Evolutionary conservation across 2,797 vertebrate genomes (phyloP).

Genomic region (Spea hammondii): DNA sequence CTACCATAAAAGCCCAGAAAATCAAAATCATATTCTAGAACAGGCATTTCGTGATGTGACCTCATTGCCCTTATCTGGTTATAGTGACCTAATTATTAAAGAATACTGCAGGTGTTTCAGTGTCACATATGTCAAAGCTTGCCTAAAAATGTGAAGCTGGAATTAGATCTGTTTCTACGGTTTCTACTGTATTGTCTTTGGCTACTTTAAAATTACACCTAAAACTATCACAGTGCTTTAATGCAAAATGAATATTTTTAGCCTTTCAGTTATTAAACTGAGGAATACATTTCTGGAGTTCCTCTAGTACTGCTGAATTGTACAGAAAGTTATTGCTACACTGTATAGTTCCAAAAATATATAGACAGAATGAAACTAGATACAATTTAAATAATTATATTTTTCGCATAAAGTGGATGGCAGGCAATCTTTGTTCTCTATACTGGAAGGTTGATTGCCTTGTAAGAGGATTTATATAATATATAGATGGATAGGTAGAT

Average conservation of each 20-base stretch:
- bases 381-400: constrained; percentile 38
- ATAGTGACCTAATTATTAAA: constrained; percentile 31
- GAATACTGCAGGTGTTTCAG: constrained; percentile 10
- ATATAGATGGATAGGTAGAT: not conserved
- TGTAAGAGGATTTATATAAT: not conserved
- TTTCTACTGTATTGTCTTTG: constrained; percentile 21
- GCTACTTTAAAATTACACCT: constrained; percentile 32
- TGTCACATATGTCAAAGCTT: constrained; percentile 32
- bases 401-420: too few relatives aligned
- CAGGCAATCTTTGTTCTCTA: too few relatives aligned
- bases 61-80: constrained; percentile 8
- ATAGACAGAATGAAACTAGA: constrained; percentile 33
- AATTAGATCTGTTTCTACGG: constrained; percentile 35
- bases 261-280: constrained; percentile 30
- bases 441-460: too few relatives aligned
- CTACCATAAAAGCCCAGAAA: not conserved
- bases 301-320: constrained; percentile 39
- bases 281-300: constrained; percentile 15
- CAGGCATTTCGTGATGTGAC: constrained; percentile 16
- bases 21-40: constrained; percentile 8
- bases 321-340: constrained; percentile 35
- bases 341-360: constrained; percentile 34
- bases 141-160: constrained; percentile 18
- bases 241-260: constrained; percentile 42
- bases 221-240: constrained; percentile 39